Evolutionary conservation across 2,888 invertebrate genomes (phyloP), one percentile per base, ranked within the genome.

Genomic region (Auanema freiburgensis): DNA sequence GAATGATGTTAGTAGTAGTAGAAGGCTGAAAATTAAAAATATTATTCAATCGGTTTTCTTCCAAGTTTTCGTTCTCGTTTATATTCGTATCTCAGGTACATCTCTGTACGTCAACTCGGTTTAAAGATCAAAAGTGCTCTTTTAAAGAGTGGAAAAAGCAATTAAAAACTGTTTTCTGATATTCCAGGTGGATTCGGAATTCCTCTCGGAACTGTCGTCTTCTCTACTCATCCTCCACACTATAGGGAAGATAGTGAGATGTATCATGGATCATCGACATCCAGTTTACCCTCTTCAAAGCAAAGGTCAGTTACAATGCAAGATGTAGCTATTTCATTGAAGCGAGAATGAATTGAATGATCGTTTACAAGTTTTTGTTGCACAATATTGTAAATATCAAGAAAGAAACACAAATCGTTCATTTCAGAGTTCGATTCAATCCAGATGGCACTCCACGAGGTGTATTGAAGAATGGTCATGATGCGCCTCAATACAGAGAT

Each of bases 391-490:
- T 3, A n/a, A 56, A 2, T 42, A 16, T 56, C n/a, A n/a, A 56
- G 56, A 56, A 53, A 21, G 0, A 14, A 3, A 24, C 12, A 18
- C 25, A 33, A 16, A 16, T 21, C 21, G 5, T 53, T 1, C 40
- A 10, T 68, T 69, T 41, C 63, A 71, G 79, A 25, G 82, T 82
- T 2, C 80, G 82, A 12, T 82, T 82, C 74, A 81, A 82, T 65
- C 79, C 83, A 10, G 80, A 83, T 59, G 82, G 81, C 57, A 78
- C 80, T n/a, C 82, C 82, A 23, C 74, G 78, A 16, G 82, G 79
- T 8, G 81, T 82, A 8, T 66, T 83, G 61, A 82, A 82, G 60
- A 76, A 78, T 60, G 72, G 72, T 18, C 65, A 74, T 56, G 70
- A 61, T 12, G 14, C 43, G n/a, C 55, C 46, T 25, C 67, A 43